Evolutionary conservation across 1,140 invertebrate genomes (phyloP).

Genomic region (Heliconius eleuchia): DNA sequence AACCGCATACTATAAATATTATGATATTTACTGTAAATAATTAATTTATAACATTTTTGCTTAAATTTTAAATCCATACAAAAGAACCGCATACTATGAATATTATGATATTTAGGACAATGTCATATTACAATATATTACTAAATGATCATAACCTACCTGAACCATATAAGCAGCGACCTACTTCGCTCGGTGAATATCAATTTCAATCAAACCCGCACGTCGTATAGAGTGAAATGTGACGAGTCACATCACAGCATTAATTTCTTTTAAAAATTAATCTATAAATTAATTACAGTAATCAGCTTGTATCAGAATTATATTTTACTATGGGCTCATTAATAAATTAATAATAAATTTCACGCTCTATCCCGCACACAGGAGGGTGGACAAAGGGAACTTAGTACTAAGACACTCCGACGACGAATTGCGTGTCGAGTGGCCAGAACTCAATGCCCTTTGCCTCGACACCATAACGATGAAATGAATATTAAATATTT

Average conservation of each 20-base stretch:
- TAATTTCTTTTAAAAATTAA: not conserved
- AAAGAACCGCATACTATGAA: not conserved
- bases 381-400: too few relatives aligned
- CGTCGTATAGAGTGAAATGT: constrained; percentile 18
- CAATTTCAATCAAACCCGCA: constrained; percentile 25
- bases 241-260: not conserved
- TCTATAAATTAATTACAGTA: not conserved
- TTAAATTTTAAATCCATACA: not conserved
- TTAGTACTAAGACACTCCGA: too few relatives aligned
- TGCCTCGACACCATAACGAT: too few relatives aligned
- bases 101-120: not conserved
- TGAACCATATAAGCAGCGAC: constrained; percentile 9
- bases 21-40: not conserved
- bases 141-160: not conserved
- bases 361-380: too few relatives aligned
- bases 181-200: constrained; percentile 25
- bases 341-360: too few relatives aligned
- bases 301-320: not conserved
- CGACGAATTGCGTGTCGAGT: too few relatives aligned
- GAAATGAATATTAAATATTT: too few relatives aligned
- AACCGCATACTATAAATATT: too few relatives aligned
- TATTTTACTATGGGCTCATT: too few relatives aligned
- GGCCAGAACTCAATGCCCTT: too few relatives aligned
- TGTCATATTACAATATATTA: constrained; percentile 5
- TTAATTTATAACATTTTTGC: not conserved